phyloP scores from a whole-genome alignment of 2,888 invertebrate genomes.

The Plemyria rubiginata region DNA sequence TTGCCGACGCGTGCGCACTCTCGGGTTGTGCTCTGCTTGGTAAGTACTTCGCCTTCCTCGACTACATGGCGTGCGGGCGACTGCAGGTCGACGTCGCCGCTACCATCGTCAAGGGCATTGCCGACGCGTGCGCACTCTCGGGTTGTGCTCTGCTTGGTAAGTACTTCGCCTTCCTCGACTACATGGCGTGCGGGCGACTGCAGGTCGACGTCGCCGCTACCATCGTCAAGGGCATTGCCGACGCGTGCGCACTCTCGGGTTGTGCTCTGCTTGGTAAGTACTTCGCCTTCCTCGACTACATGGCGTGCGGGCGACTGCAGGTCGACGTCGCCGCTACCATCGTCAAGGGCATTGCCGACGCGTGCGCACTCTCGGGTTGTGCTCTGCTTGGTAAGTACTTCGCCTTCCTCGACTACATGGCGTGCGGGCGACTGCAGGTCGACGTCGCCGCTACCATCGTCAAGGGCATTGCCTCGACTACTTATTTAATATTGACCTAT shows the following conservation, averaged over 20 bases:
- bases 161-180: slow-evolving; percentile 98
- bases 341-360: slow-evolving; percentile 94
- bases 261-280: slow-evolving; percentile 97
- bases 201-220: slow-evolving; percentile 90
- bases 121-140: slow-evolving; percentile 93
- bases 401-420: slow-evolving; percentile 98
- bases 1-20: slow-evolving; percentile 93
- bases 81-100: slow-evolving; percentile 91
- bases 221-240: slow-evolving; percentile 94
- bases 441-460: slow-evolving; percentile 91
- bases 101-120: slow-evolving; percentile 93
- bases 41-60: slow-evolving; percentile 97
- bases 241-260: slow-evolving; percentile 93
- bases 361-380: slow-evolving; percentile 94
- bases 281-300: slow-evolving; percentile 98
- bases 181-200: slow-evolving; percentile 96
- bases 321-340: slow-evolving; percentile 91
- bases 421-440: slow-evolving; percentile 94
- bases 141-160: slow-evolving; percentile 96
- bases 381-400: slow-evolving; percentile 96
- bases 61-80: slow-evolving; percentile 97
- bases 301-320: slow-evolving; percentile 95
- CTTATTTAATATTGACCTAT: no score
- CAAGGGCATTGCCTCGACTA: slow-evolving; percentile 92
- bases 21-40: slow-evolving; percentile 96